These are phyloP conservation scores for Eulimnadia texana DNA, from an alignment of 1,140 invertebrate species.

Conservation along the genomic window DNA sequence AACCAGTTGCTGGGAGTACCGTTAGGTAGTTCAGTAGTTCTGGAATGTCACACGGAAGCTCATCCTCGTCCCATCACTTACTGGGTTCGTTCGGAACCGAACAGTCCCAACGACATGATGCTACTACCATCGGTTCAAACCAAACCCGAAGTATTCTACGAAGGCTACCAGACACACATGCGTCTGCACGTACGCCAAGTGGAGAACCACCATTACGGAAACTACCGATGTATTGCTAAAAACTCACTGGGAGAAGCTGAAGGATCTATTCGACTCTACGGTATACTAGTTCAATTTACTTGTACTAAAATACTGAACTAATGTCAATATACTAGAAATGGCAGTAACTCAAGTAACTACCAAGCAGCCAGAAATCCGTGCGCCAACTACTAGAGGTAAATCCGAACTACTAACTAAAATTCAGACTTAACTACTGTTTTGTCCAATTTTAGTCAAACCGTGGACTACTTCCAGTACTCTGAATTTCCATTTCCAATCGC, in stretches of 20 bases:
- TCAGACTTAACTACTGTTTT: too few relatives aligned
- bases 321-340: too few relatives aligned
- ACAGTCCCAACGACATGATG: slow-evolving; percentile 57
- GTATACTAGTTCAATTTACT: too few relatives aligned
- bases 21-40: slow-evolving; percentile 69
- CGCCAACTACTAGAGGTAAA: too few relatives aligned
- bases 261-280: slow-evolving; percentile 77
- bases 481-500: too few relatives aligned
- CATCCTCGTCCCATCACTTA: slow-evolving; percentile 80
- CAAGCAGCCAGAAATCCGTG: too few relatives aligned
- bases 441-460: too few relatives aligned
- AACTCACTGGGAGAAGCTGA: slow-evolving; percentile 85
- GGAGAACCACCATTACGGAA: slow-evolving; percentile 59
- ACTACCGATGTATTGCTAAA: slow-evolving; percentile 48
- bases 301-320: too few relatives aligned
- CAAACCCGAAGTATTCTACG: slow-evolving; percentile 41
- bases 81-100: slow-evolving; percentile 50
- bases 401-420: too few relatives aligned
- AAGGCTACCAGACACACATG: slow-evolving; percentile 72
- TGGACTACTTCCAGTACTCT: too few relatives aligned
- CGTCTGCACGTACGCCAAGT: slow-evolving; percentile 66
- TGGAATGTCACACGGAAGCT: slow-evolving; percentile 84
- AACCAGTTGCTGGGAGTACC: slow-evolving; percentile 78
- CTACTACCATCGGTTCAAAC: slow-evolving; percentile 67
- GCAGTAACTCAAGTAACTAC: too few relatives aligned